Conservation (phyloP, 2,888 invertebrate species). For the Labia minor region DNA sequence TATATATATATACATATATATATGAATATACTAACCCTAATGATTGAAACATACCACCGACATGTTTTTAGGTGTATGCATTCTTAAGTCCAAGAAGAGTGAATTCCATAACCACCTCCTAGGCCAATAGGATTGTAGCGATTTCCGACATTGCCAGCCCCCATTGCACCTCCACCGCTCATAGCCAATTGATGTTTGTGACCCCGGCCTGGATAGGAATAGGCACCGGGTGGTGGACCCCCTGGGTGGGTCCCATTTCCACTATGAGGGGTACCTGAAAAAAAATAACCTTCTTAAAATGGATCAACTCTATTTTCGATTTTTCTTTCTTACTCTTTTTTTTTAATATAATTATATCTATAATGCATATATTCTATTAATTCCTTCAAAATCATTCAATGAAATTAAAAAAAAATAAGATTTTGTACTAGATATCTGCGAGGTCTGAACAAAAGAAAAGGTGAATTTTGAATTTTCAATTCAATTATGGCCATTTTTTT, state of each 20-base stretch:
- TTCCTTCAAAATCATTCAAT: no score
- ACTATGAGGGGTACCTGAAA: background rate
- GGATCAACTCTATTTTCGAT: no score
- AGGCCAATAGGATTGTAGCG: slow-evolving; percentile 30
- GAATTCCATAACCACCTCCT: slow-evolving; percentile 28
- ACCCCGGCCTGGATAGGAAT: background rate
- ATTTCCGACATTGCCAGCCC: slow-evolving; percentile 21
- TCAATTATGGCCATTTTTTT: no score
- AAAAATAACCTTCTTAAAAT: no score
- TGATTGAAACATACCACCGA: background rate
- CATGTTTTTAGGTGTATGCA: background rate
- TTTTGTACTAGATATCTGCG: no score
- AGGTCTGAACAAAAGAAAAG: no score
- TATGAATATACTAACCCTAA: slow-evolving; percentile 4
- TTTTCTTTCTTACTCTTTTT: no score
- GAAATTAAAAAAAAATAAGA: no score
- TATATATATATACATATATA: background rate
- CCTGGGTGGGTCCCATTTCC: background rate
- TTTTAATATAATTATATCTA: no score
- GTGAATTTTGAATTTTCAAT: no score
- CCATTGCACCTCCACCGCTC: background rate
- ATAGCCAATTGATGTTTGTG: background rate
- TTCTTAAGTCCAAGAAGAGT: background rate
- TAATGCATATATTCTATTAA: no score
- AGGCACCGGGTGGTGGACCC: background rate